Conservation (phyloP, 1,140 invertebrate species). For the Drosophila neocordata region DNA sequence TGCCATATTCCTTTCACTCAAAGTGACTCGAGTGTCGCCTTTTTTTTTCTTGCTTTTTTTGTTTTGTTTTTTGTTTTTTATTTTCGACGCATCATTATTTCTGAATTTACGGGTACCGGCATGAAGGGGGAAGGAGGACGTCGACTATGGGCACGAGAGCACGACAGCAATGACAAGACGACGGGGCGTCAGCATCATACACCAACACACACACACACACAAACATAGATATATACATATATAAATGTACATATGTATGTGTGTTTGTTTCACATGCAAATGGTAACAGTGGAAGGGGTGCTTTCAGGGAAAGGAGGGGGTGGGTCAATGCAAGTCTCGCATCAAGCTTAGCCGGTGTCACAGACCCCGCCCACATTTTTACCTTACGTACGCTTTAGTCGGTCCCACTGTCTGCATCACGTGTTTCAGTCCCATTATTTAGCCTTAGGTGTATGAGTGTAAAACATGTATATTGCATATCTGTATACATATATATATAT, state of each 20-base stretch:
- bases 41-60: constrained; percentile 10
- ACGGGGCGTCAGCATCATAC: background rate
- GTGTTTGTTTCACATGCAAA: too few species aligned
- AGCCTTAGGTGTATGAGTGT: background rate
- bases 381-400: background rate
- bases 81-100: constrained; percentile 32
- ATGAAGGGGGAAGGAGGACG: background rate
- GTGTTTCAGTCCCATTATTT: constrained; percentile 7
- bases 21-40: constrained; percentile 30
- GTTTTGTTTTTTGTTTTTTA: constrained; percentile 21
- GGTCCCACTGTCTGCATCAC: background rate
- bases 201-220: background rate
- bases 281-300: background rate
- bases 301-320: background rate
- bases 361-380: constrained; percentile 5
- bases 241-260: background rate
- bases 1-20: constrained; percentile 27
- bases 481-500: background rate
- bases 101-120: constrained; percentile 25
- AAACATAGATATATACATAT: background rate
- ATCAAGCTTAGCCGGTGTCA: constrained; percentile 4
- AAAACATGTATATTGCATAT: background rate
- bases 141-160: background rate
- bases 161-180: constrained; percentile 14
- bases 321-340: background rate